Percentiles rank a stretch among this genome's conserved stretches.
These are phyloP conservation scores for Pocillopora verrucosa DNA, from an alignment of 64 coral and sea anemone species.

Conservation along the genomic window DNA sequence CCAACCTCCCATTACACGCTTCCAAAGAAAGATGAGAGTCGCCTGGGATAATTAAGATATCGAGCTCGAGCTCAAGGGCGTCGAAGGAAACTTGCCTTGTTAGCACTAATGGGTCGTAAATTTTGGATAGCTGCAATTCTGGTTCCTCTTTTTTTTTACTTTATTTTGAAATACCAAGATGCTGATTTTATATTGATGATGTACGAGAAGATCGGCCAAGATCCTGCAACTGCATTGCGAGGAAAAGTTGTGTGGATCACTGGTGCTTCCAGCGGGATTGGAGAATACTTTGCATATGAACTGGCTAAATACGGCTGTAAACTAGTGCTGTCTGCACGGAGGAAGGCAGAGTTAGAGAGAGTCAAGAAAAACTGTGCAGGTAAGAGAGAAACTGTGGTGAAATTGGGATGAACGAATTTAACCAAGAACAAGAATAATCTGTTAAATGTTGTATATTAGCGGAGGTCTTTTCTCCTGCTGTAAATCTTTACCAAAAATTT, in stretches of 20 bases:
- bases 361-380: slow-evolving; percentile 49
- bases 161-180: slow-evolving; percentile 49
- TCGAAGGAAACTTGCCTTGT: no score
- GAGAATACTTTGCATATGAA: slow-evolving; percentile 75
- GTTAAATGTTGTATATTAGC: no score
- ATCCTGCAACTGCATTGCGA: slow-evolving; percentile 29
- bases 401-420: no score
- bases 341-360: slow-evolving; percentile 52
- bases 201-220: slow-evolving; percentile 53
- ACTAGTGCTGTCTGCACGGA: slow-evolving; percentile 71
- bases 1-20: no score
- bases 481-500: no score
- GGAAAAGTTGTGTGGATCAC: slow-evolving; percentile 75
- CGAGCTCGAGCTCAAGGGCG: no score
- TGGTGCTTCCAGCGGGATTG: slow-evolving; percentile 62
- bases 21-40: no score
- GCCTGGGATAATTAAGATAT: no score
- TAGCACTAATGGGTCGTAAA: background rate
- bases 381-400: background rate
- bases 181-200: slow-evolving; percentile 39
- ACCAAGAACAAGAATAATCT: no score
- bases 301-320: slow-evolving; percentile 59
- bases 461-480: no score
- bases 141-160: slow-evolving; percentile 30
- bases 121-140: background rate